phyloP scores from a whole-genome alignment of 1,140 invertebrate genomes.

The Calephelis virginiensis region DNA sequence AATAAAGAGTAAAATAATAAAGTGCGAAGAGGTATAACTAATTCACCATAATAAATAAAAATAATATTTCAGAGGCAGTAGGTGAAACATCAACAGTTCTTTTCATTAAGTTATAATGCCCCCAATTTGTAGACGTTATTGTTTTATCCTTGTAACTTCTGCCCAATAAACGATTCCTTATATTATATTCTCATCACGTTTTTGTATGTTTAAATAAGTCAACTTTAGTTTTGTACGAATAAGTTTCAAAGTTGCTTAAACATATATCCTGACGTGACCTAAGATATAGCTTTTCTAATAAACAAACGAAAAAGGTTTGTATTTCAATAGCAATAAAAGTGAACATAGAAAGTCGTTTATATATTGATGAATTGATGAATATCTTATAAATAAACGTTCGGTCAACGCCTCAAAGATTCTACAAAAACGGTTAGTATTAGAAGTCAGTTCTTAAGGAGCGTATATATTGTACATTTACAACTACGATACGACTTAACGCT shows the following conservation, averaged over 20 bases:
- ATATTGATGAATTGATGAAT: not conserved
- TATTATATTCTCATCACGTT: constrained; percentile 3
- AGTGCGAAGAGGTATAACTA: no score
- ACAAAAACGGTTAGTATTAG: constrained; percentile 2
- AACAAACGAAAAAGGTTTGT: not conserved
- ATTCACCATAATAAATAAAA: no score
- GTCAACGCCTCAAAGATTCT: not conserved
- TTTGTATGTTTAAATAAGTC: not conserved
- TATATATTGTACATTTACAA: not conserved
- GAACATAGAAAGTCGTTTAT: not conserved
- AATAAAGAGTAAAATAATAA: no score
- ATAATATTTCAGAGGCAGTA: no score
- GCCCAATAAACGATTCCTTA: not conserved
- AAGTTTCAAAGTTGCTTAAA: not conserved
- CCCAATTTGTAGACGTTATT: not conserved
- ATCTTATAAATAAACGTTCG: not conserved
- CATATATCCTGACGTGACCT: not conserved
- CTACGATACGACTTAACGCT: no score
- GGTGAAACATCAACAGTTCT: no score
- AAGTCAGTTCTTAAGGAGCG: not conserved
- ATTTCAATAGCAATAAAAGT: not conserved
- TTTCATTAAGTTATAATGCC: no score
- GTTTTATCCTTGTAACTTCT: not conserved
- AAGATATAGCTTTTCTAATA: not conserved
- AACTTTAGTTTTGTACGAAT: not conserved